A percentile compares a stretch with the other conserved stretches of the same genome.
These are phyloP conservation scores for Ametastegia equiseti DNA, from an alignment of 2,888 invertebrate species.

Conservation along the genomic window DNA sequence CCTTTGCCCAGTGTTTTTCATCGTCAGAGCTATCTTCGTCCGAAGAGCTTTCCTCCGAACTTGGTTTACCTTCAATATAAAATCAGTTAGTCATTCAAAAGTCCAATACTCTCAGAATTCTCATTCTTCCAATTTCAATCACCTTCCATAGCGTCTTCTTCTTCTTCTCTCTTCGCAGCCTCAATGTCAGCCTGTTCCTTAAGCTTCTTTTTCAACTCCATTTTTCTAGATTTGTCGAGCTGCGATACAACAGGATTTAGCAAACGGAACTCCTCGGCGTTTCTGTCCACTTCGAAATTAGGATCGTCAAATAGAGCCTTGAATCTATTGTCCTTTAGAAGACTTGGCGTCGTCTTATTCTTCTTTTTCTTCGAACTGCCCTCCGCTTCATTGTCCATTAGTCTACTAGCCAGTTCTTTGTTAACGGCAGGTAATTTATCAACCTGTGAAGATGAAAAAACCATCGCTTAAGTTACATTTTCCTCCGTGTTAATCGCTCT, in stretches of 20 bases:
- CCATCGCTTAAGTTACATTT: not conserved
- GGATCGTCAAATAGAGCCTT: slow-evolving; percentile 93
- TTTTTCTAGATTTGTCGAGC: slow-evolving; percentile 84
- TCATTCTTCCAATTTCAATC: not conserved
- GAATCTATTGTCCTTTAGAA: slow-evolving; percentile 93
- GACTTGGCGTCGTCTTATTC: slow-evolving; percentile 78
- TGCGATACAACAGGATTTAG: slow-evolving; percentile 93
- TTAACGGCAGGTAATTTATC: slow-evolving; percentile 93
- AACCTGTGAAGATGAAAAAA: slow-evolving; percentile 67
- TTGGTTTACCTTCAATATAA: slow-evolving; percentile 58
- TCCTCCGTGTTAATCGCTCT: not conserved
- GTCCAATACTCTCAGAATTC: not conserved
- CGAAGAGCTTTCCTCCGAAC: slow-evolving; percentile 67
- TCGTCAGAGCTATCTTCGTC: slow-evolving; percentile 85
- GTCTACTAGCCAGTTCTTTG: slow-evolving; percentile 90
- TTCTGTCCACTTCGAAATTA: slow-evolving; percentile 93
- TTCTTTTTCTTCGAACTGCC: slow-evolving; percentile 80
- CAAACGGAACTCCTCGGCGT: slow-evolving; percentile 91
- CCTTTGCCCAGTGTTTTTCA: slow-evolving; percentile 87
- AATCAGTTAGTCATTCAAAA: too few species aligned
- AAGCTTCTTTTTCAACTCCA: slow-evolving; percentile 79
- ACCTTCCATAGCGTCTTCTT: slow-evolving; percentile 54
- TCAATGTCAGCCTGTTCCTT: slow-evolving; percentile 73
- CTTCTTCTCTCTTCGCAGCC: slow-evolving; percentile 57
- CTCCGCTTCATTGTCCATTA: slow-evolving; percentile 83